phyloP scores from a whole-genome alignment of 2,797 vertebrate species.

The Meriones psammophilus region DNA sequence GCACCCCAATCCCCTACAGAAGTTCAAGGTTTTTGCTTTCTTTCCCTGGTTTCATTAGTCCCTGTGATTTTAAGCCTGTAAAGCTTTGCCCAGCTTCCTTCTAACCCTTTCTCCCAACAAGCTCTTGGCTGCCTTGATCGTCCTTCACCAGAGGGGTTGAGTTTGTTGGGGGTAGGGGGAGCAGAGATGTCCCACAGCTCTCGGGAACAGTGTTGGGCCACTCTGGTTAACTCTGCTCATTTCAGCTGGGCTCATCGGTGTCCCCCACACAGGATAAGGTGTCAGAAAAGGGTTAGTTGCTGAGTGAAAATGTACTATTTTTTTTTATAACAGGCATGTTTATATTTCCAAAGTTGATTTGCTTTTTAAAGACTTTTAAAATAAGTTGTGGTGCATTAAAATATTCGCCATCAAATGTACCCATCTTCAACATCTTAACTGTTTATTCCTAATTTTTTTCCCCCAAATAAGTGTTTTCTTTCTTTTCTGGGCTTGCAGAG shows the following conservation, averaged over 20 bases:
- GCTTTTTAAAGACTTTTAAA: constrained; percentile 58
- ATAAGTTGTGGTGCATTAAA: constrained; percentile 24
- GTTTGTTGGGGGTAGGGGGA: not conserved
- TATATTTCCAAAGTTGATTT: constrained; percentile 70
- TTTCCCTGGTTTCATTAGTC: not conserved
- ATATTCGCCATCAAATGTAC: constrained; percentile 56
- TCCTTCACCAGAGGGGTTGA: constrained; percentile 10
- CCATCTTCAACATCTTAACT: constrained; percentile 23
- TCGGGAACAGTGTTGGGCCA: not conserved
- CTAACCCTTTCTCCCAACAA: not conserved
- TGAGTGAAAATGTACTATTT: constrained; percentile 64
- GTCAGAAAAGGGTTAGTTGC: not conserved
- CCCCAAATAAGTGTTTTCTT: constrained; percentile 19
- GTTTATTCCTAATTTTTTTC: constrained; percentile 34
- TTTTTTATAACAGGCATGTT: constrained; percentile 71
- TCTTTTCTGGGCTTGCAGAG: constrained; percentile 4
- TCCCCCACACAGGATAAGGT: constrained; percentile 24
- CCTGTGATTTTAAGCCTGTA: not conserved
- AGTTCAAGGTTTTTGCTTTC: constrained; percentile 8
- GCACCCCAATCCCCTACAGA: not conserved
- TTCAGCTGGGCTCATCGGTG: not conserved
- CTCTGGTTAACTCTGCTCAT: not conserved
- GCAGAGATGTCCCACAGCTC: not conserved
- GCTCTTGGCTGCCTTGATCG: not conserved
- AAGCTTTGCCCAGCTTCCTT: not conserved